These are phyloP conservation scores for Achatina immaculata DNA, from an alignment of 1,140 invertebrate species.

Conservation along the genomic window DNA sequence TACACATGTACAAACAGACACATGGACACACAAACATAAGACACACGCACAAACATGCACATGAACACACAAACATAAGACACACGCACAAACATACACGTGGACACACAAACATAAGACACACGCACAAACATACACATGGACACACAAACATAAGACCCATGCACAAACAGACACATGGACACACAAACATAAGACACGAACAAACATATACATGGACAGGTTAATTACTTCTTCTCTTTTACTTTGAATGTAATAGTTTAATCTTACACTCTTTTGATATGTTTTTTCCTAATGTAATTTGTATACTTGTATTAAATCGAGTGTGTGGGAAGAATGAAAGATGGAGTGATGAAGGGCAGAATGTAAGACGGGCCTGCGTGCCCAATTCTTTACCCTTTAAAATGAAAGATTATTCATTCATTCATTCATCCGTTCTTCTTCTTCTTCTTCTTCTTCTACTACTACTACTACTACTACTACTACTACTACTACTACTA, in stretches of 20 bases:
- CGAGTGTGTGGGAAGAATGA: too few relatives aligned
- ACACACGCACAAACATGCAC: neutral
- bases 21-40: neutral
- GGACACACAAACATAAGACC: conserved; percentile 15
- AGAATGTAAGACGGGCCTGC: too few relatives aligned
- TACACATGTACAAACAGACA: neutral
- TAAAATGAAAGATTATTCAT: too few relatives aligned
- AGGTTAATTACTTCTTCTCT: too few relatives aligned
- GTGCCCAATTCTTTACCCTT: too few relatives aligned
- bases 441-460: conserved; percentile 34
- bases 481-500: conserved; percentile 41
- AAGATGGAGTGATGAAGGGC: too few relatives aligned
- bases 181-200: neutral
- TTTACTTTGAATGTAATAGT: too few relatives aligned
- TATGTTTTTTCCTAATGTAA: too few relatives aligned
- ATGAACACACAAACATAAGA: conserved; percentile 23
- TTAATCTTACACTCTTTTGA: too few relatives aligned
- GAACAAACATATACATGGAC: neutral
- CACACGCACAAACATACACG: neutral
- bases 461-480: conserved; percentile 39
- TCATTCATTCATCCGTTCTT: too few relatives aligned
- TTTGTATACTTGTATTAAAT: too few relatives aligned
- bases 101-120: neutral
- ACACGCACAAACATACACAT: neutral
- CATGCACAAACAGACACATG: neutral